Evolutionary conservation across 2,797 vertebrate species (phyloP), one percentile per base, ranked within the genome.

Genomic region (Eleutherodactylus coqui): DNA sequence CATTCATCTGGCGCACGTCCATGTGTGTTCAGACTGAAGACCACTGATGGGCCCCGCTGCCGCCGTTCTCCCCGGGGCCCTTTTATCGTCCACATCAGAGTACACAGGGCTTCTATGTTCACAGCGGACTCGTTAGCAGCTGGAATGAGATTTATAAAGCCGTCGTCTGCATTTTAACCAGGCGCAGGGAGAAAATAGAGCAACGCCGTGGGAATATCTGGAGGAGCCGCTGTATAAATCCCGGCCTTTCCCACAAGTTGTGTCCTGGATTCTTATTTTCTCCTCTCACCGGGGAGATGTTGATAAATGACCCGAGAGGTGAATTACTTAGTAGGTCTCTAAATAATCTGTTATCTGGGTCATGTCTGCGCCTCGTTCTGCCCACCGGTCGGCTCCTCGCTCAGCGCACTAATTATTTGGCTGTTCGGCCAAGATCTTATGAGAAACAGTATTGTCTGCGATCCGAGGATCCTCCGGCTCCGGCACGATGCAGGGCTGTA

Each of bases 271-370:
- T 84, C 3, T 69, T 21, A 2, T 34, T 21, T 10, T 21, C 24
- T 38, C 16, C 14, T 11, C 53, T 27, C 72, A 64, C 45, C 17
- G 34, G 73, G 58, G 83, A 77, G 29, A 64, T 27, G 21, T n/a
- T 84, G 83, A 84, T 84, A 19, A 75, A 84, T 51, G 58, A 84
- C 83, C 43, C 13, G 32, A 64, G 80, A 77, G 32, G 60, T 67
- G 83, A 84, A 64, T 69, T 64, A 13, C 55, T 76, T 67, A 51
- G 80, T 13, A 69, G 82, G 58, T 67, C 43, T 82, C 21, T 45
- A 21, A 82, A 82, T 82, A 70, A 70, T 45, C 58, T 38, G 41
- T 47, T 84, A 84, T 84, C 58, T 84, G 45, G 83, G 83, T 84
- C 83, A 84, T 10, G 58, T 55, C 29, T 27, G 16, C 17, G 45